These are phyloP conservation scores for Tyto alba DNA, from an alignment of 2,113 vertebrate species.

Conservation along the genomic window DNA sequence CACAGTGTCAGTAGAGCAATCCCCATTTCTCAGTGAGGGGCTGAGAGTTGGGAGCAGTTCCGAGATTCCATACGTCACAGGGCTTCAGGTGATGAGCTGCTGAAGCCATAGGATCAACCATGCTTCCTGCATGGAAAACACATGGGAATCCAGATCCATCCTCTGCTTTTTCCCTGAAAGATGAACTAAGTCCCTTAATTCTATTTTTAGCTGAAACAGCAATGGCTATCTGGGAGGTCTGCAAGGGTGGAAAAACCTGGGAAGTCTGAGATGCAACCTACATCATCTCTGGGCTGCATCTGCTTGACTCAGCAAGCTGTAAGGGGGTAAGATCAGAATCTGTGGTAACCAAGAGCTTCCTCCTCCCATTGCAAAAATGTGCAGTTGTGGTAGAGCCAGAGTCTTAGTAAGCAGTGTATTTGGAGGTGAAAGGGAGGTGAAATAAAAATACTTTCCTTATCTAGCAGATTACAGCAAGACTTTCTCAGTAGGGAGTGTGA, in stretches of 20 bases:
- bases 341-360: not conserved
- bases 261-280: not conserved
- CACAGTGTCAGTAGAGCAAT: not conserved
- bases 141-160: not conserved
- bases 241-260: not conserved
- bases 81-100: not conserved
- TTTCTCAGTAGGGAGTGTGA: not conserved
- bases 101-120: not conserved
- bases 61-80: not conserved
- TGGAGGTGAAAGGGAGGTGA: not conserved
- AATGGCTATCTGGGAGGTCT: not conserved
- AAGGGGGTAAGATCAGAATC: not conserved
- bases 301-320: constrained; percentile 12
- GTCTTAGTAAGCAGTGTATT: not conserved
- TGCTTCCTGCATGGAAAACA: not conserved
- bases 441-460: constrained; percentile 40
- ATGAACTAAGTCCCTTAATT: not conserved
- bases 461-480: constrained; percentile 19
- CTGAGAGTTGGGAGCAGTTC: not conserved
- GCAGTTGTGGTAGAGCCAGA: not conserved
- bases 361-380: constrained; percentile 1
- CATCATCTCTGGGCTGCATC: constrained; percentile 9
- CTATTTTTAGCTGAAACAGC: constrained; percentile 8
- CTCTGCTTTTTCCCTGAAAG: not conserved
- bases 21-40: not conserved